Evolutionary conservation across 1,140 invertebrate species (phyloP).

Genomic region (Leptestheria dahalacensis): DNA sequence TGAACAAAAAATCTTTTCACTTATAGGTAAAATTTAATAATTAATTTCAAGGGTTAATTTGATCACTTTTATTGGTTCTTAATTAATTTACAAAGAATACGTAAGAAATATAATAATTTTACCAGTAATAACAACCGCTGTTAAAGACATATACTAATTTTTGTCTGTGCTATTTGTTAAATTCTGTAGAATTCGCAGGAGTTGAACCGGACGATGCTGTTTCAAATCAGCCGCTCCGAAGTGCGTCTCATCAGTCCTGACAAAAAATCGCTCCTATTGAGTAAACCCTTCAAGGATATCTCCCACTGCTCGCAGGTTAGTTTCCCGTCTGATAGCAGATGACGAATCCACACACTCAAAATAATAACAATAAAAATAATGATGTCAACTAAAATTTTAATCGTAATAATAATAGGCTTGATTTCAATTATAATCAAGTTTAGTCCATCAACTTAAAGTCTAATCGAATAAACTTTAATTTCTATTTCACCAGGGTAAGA

Average conservation of each 20-base stretch:
- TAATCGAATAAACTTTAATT: slow-evolving; percentile 7
- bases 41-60: no score
- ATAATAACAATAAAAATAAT: not conserved
- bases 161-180: no score
- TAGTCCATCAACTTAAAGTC: slow-evolving; percentile 7
- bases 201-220: slow-evolving; percentile 82
- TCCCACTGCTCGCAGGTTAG: slow-evolving; percentile 66
- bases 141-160: no score
- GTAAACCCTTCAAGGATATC: slow-evolving; percentile 72
- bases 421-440: slow-evolving; percentile 13
- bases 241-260: slow-evolving; percentile 81
- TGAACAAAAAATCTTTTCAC: no score
- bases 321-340: no score
- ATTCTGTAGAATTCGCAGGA: slow-evolving; percentile 30
- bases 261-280: slow-evolving; percentile 70
- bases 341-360: no score
- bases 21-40: no score
- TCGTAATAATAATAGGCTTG: no score
- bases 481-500: slow-evolving; percentile 43
- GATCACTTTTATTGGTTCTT: no score
- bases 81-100: no score
- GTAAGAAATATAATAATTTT: no score
- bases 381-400: slow-evolving; percentile 2
- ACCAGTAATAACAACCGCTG: no score
- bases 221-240: slow-evolving; percentile 68